Percentiles rank a stretch among this genome's conserved stretches.
These are phyloP conservation scores for Acanthoscelides obtectus DNA, from an alignment of 2,888 invertebrate species.

Conservation along the genomic window DNA sequence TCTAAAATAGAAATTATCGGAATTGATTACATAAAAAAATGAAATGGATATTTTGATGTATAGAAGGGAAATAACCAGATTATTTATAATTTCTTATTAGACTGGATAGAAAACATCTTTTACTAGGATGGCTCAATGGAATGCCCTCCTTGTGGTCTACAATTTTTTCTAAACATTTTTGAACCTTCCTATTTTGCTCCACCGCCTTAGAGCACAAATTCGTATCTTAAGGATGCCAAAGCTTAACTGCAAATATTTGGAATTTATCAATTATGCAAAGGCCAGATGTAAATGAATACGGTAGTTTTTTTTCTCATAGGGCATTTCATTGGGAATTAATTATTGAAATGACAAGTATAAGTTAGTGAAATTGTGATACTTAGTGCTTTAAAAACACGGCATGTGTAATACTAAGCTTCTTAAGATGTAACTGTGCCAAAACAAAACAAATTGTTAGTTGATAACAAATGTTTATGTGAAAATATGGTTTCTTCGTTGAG, in stretches of 20 bases:
- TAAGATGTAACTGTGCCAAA: constrained; percentile 13
- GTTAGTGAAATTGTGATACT: constrained; percentile 13
- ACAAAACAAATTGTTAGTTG: not conserved
- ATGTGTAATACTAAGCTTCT: constrained; percentile 22
- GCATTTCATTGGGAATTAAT: not conserved
- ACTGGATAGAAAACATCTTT: not conserved
- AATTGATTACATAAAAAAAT: not conserved
- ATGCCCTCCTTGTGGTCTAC: too few relatives aligned
- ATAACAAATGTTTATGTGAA: not conserved
- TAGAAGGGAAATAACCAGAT: not conserved
- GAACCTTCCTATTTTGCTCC: too few relatives aligned
- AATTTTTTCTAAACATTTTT: too few relatives aligned
- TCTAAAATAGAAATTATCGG: not conserved
- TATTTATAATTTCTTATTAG: not conserved
- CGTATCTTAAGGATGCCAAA: too few relatives aligned
- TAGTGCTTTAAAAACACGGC: constrained; percentile 20
- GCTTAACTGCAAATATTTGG: too few relatives aligned
- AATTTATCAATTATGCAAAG: too few relatives aligned
- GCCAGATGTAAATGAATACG: too few relatives aligned
- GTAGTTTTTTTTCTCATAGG: too few relatives aligned
- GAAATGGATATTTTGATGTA: not conserved
- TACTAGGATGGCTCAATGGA: not conserved
- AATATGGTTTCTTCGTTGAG: not conserved
- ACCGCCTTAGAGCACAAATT: too few relatives aligned
- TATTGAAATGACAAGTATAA: not conserved